A percentile compares a stretch with the other conserved stretches of the same genome.
These are phyloP conservation scores for Orestias chungarensis DNA, from an alignment of 2,797 vertebrate species.

Conservation along the genomic window DNA sequence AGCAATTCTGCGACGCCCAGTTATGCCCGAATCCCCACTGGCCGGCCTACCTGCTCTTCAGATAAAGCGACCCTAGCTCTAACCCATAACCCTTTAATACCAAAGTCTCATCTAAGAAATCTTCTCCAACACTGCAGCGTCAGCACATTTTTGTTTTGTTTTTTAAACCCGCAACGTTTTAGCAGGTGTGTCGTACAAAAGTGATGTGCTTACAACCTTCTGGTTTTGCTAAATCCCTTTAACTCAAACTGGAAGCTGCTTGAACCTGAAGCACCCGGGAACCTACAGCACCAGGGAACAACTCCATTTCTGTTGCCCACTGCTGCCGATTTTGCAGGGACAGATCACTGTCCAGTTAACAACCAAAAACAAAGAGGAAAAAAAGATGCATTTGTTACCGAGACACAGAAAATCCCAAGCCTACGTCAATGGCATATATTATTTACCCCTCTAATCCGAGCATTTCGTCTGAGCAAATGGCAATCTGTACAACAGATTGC, in stretches of 20 bases:
- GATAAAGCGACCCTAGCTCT: constrained; percentile 43
- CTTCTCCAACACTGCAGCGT: constrained; percentile 21
- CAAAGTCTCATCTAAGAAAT: constrained; percentile 27
- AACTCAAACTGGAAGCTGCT: constrained; percentile 36
- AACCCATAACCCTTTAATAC: constrained; percentile 43
- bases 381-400: constrained; percentile 21
- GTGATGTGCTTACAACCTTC: constrained; percentile 17
- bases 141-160: constrained; percentile 6
- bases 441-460: constrained; percentile 18
- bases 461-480: constrained; percentile 32
- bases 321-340: constrained; percentile 19
- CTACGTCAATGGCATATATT: constrained; percentile 15
- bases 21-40: constrained; percentile 49
- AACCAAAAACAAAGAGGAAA: constrained; percentile 17
- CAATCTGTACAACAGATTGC: constrained; percentile 27
- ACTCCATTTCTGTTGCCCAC: constrained; percentile 32
- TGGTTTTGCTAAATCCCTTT: constrained; percentile 25
- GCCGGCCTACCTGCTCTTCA: constrained; percentile 38
- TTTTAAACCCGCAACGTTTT: constrained; percentile 7
- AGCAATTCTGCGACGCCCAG: constrained; percentile 20
- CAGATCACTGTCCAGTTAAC: constrained; percentile 32
- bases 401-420: constrained; percentile 17
- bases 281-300: not conserved
- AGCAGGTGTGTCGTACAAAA: constrained; percentile 27
- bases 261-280: not conserved